A percentile compares a stretch with the other conserved stretches of the same genome.
These are phyloP conservation scores for Odontamblyopus rebecca DNA, from an alignment of 2,797 vertebrate species.

Conservation along the genomic window DNA sequence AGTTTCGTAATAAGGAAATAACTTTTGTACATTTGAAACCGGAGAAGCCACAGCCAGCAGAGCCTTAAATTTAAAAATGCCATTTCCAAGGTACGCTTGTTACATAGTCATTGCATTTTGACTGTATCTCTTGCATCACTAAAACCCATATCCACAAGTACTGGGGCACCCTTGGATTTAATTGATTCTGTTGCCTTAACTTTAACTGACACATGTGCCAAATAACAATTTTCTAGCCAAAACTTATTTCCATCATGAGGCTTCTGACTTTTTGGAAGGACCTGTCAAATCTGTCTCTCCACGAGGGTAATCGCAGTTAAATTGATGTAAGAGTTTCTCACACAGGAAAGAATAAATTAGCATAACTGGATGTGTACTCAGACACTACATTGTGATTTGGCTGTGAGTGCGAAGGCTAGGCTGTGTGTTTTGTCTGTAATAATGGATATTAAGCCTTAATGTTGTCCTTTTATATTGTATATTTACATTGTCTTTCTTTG, in stretches of 20 bases:
- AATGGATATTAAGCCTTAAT: conserved; percentile 50
- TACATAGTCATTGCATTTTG: conserved; percentile 57
- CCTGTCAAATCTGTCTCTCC: conserved; percentile 35
- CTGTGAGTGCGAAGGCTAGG: conserved; percentile 31
- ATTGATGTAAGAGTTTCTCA: conserved; percentile 23
- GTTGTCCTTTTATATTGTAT: conserved; percentile 49
- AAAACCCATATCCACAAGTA: conserved; percentile 43
- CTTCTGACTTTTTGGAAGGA: conserved; percentile 40
- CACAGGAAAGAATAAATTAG: conserved; percentile 21
- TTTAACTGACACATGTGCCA: conserved; percentile 74
- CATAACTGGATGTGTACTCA: conserved; percentile 54
- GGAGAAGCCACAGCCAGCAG: conserved; percentile 24
- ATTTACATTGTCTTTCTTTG: conserved; percentile 53
- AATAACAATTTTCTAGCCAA: conserved; percentile 57
- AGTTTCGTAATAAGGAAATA: conserved; percentile 11
- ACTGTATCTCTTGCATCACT: conserved; percentile 65
- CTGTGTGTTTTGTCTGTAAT: conserved; percentile 37
- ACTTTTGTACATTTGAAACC: conserved; percentile 9
- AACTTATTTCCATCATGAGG: conserved; percentile 36
- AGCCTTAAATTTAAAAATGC: conserved; percentile 32
- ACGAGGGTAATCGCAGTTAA: conserved; percentile 41
- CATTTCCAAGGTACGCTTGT: conserved; percentile 42
- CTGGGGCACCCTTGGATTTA: conserved; percentile 40
- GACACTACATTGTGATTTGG: conserved; percentile 56
- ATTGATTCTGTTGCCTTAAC: conserved; percentile 70